phyloP scores from a whole-genome alignment of 2,888 invertebrate genomes.

The Clitarchus hookeri region DNA sequence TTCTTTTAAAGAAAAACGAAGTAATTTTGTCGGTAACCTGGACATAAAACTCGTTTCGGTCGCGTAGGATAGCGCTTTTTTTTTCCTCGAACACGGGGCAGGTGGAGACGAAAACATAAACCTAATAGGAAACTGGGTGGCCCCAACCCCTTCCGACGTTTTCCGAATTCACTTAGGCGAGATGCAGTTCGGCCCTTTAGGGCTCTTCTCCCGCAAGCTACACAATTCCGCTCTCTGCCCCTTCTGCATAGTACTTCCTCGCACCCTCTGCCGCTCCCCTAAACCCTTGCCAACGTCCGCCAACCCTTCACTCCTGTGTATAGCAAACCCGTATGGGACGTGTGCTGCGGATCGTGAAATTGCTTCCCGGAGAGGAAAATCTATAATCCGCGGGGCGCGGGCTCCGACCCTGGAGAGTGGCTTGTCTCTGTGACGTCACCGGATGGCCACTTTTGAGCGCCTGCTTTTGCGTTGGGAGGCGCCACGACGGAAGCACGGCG shows the following conservation, averaged over 20 bases:
- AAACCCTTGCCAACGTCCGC: background rate
- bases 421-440: background rate
- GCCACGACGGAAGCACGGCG: too few species aligned
- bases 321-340: background rate
- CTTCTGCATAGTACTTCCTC: background rate
- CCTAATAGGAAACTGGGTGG: too few species aligned
- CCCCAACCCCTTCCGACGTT: background rate
- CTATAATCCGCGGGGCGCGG: slow-evolving; percentile 22
- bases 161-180: slow-evolving; percentile 18
- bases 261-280: background rate
- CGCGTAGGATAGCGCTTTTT: too few species aligned
- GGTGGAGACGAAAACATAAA: too few species aligned
- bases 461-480: too few species aligned
- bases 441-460: too few species aligned
- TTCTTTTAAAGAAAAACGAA: too few species aligned
- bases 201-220: background rate
- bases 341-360: slow-evolving; percentile 30
- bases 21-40: too few species aligned
- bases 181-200: background rate
- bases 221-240: background rate
- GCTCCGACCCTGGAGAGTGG: background rate
- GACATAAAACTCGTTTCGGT: too few species aligned
- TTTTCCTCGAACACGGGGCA: too few species aligned
- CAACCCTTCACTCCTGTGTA: slow-evolving; percentile 12
- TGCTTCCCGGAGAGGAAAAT: slow-evolving; percentile 24